These are phyloP conservation scores for Andrena bucephala DNA, from an alignment of 2,888 invertebrate species.

Conservation along the genomic window DNA sequence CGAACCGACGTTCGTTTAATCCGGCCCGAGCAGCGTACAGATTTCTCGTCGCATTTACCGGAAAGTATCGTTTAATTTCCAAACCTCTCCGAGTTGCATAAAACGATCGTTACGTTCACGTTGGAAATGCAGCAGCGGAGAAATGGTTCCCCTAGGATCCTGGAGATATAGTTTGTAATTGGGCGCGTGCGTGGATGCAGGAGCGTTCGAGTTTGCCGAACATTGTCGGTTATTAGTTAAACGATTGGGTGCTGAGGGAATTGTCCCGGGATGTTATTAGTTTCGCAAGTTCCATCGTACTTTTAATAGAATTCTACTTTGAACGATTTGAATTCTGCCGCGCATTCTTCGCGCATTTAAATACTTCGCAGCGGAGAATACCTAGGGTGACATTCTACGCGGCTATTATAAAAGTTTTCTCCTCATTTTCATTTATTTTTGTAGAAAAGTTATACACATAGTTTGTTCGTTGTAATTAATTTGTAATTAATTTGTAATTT, in stretches of 20 bases:
- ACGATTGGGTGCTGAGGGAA: background rate
- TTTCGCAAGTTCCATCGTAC: background rate
- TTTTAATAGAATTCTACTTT: background rate
- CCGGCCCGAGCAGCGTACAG: too few species aligned
- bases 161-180: background rate
- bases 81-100: background rate
- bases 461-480: too few species aligned
- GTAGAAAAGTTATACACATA: too few species aligned
- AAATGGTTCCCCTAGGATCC: background rate
- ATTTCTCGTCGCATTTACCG: background rate
- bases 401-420: too few species aligned
- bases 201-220: background rate
- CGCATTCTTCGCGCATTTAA: too few species aligned
- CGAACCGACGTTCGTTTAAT: background rate
- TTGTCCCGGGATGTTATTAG: background rate
- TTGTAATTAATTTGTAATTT: too few species aligned
- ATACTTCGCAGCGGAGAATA: too few species aligned
- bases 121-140: background rate
- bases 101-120: background rate
- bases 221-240: background rate
- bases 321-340: too few species aligned
- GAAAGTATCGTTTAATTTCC: background rate
- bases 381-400: too few species aligned
- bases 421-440: too few species aligned
- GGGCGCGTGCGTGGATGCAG: conserved; percentile 7